phyloP scores from a whole-genome alignment of 1,140 invertebrate species.

The Drosophila melanica region DNA sequence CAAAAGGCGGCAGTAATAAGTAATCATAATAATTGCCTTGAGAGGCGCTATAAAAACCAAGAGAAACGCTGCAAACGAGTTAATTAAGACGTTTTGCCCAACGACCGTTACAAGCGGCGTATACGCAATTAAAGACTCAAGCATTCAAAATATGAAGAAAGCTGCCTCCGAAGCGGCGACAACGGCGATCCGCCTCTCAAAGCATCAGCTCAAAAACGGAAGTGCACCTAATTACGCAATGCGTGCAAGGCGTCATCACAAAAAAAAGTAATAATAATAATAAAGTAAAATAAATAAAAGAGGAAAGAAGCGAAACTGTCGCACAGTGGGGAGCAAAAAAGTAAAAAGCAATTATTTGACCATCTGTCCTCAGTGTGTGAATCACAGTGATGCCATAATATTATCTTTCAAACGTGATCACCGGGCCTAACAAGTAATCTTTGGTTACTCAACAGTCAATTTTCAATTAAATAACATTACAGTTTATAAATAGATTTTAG shows the following conservation, averaged over 20 bases:
- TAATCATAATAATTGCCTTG: slow-evolving; percentile 80
- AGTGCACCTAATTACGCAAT: slow-evolving; percentile 73
- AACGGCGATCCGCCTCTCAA: slow-evolving; percentile 36
- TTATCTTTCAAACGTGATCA: background rate
- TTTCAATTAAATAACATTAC: too few relatives aligned
- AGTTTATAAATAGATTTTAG: too few relatives aligned
- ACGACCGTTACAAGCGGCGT: slow-evolving; percentile 73
- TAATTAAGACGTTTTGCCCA: slow-evolving; percentile 80
- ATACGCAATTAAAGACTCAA: slow-evolving; percentile 72
- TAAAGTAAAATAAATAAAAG: slow-evolving; percentile 1
- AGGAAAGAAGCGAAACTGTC: background rate
- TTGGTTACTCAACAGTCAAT: too few relatives aligned
- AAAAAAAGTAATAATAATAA: slow-evolving; percentile 12
- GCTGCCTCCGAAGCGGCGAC: slow-evolving; percentile 67
- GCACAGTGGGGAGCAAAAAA: background rate
- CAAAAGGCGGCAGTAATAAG: slow-evolving; percentile 76
- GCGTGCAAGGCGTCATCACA: slow-evolving; percentile 36
- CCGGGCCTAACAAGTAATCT: background rate
- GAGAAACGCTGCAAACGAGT: slow-evolving; percentile 57
- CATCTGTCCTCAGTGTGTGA: background rate
- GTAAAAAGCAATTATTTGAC: background rate
- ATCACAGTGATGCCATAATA: background rate
- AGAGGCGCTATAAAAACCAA: slow-evolving; percentile 68
- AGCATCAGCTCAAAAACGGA: slow-evolving; percentile 51
- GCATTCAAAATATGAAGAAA: slow-evolving; percentile 79